Base-by-base conservation (phyloP, 2,113 vertebrate genomes). In the Oxyruncus cristatus region DNA sequence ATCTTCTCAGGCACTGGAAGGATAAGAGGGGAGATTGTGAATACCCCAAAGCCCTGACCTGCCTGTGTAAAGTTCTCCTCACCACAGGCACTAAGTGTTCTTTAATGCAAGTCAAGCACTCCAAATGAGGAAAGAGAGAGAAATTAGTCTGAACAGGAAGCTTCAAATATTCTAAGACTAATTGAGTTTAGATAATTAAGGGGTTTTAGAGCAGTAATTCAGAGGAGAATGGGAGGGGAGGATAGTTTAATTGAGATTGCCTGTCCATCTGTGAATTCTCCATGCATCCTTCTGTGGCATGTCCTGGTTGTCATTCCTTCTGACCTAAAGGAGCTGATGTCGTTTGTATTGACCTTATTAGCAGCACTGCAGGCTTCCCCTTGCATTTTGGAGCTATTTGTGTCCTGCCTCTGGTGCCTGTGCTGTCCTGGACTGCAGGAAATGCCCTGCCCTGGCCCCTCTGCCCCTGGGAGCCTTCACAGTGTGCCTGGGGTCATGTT, bases 111-210 rank as follows among this genome's bases (percentile, higher is more conserved):
- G 74, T 84, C 80, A 85, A 95, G 78, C 91, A 50, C 92, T 95
- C 71, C 78, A 94, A 83, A 96, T 65, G 90, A 94, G 78, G 65
- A 67, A 94, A 74, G 87, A 92, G 68, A 91, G 32, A 95, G 74
- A 79, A 93, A 96, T 77, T 91, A 83, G 56, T 67, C 80, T 95
- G 89, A 95, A 82, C 61, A 92, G 93, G 97, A 97, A 96, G 74
- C 77, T 96, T 97, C 78, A 89, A 93, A 84, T 88, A 65, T 89
- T 95, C 92, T 39, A 81, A 93, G 87, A 88, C 96, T 96, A 94
- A 95, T 95, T 97, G 91, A 95, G 86, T 93, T 96, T 96, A 85
- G 92, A 73, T 91, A 96, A 93, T 91, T 86, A 96, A 47, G 58
- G 90, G 86, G 67, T 42, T 95, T 92, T 95, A 89, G 70, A 93